These are phyloP conservation scores for Eupithecia inturbata DNA, from an alignment of 2,888 invertebrate species.

Conservation along the genomic window DNA sequence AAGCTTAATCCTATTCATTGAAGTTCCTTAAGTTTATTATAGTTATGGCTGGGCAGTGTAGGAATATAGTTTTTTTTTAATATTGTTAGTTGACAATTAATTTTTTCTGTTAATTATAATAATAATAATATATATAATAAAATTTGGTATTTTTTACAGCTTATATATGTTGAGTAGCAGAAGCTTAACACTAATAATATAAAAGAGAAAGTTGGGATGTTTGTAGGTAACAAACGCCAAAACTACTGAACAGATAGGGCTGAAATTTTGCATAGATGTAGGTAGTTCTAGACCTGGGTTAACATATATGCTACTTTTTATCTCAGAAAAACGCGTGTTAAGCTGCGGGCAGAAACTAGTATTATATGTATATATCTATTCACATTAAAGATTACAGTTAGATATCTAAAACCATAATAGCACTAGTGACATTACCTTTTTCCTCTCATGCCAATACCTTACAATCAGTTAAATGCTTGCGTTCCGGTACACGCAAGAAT, in stretches of 20 bases:
- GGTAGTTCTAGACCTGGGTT: not conserved
- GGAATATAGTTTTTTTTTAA: not conserved
- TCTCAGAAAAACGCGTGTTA: not conserved
- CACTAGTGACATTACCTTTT: not conserved
- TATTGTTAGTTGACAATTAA: not conserved
- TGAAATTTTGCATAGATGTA: too few relatives aligned
- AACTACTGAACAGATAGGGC: too few relatives aligned
- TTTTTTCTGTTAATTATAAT: too few relatives aligned
- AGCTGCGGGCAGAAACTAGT: not conserved
- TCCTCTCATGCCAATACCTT: conserved; percentile 7
- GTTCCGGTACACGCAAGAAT: conserved; percentile 10
- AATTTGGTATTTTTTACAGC: too few relatives aligned
- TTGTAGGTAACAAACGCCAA: too few relatives aligned
- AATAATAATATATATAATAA: too few relatives aligned
- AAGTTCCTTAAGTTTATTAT: not conserved
- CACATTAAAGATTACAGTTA: not conserved
- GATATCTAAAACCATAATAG: not conserved
- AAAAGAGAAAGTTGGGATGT: not conserved
- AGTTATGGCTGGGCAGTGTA: not conserved
- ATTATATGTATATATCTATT: not conserved
- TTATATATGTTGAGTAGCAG: too few relatives aligned
- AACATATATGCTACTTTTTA: not conserved
- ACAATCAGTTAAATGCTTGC: not conserved
- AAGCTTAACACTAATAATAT: too few relatives aligned
- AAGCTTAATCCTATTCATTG: not conserved